phyloP scores from a whole-genome alignment of 2,113 vertebrate genomes.

The Chamaea fasciata region DNA sequence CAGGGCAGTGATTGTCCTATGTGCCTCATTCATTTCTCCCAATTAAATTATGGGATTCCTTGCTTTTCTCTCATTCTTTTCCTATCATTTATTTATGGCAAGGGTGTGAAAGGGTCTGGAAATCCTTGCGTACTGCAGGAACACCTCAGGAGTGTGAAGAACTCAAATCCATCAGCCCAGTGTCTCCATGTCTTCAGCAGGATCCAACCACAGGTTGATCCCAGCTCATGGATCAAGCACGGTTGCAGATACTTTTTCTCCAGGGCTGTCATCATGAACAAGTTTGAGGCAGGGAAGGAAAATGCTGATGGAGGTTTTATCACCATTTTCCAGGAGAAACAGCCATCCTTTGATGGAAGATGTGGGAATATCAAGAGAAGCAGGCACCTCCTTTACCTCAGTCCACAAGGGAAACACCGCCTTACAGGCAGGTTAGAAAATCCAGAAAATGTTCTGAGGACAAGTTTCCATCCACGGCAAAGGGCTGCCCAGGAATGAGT shows the following conservation, averaged over 20 bases:
- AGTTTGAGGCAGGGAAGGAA: not conserved
- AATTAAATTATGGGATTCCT: not conserved
- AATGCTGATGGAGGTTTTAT: not conserved
- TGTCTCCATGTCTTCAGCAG: not conserved
- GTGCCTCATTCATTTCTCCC: not conserved
- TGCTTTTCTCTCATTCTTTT: not conserved
- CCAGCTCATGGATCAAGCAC: not conserved
- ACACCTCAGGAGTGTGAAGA: not conserved
- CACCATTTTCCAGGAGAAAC: not conserved
- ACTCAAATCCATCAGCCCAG: not conserved
- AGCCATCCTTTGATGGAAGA: not conserved
- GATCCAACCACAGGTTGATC: not conserved
- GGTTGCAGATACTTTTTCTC: not conserved
- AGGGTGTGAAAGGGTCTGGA: not conserved
- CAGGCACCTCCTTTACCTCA: not conserved
- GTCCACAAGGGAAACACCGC: not conserved
- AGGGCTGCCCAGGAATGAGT: not conserved
- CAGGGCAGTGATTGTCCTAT: not conserved
- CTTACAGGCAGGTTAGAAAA: constrained; percentile 17
- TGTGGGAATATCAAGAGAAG: constrained; percentile 5
- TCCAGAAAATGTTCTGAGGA: not conserved
- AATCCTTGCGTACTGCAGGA: not conserved
- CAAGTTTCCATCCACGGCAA: not conserved
- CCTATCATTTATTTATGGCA: not conserved
- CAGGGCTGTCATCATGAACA: not conserved